Base-by-base conservation (phyloP, 2,888 invertebrate species). In the Lagria hirta region DNA sequence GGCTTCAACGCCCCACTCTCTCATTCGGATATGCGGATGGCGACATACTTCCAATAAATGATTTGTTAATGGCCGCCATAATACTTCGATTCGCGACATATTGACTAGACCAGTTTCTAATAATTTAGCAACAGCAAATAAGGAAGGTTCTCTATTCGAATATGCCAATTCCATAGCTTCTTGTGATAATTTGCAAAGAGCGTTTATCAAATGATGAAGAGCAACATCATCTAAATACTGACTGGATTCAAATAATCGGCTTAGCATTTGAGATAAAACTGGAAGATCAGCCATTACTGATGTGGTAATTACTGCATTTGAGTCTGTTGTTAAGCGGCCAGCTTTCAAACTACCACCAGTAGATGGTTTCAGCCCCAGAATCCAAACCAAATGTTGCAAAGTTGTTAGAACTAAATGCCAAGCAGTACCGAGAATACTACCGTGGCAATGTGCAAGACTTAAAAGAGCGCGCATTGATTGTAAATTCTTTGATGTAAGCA, bases 1-100 rank as follows among this genome's bases (percentile, higher is more conserved):
- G 0, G 96, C 95, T 71, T 96, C 95, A 0, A 96, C 95, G 0
- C 97, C 97, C 96, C 96, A 98, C 69, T 95, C 95, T 20, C 98
- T 76, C 91, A 98, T 92, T 50, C 92, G 76, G 53, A 91, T 89
- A 62, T 93, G 94, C 0, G 95, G 92, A 73, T 96, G 96, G 66
- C 93, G 92, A 65, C 95, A 95, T 46, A 95, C 94, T 74, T 96
- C 95, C 27, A 97, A 71, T n/a, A 98, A 77, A 72, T 98, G 97
- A 68, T 91, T 92, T 0, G 96, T 96, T 38, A 98, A 79, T 0
- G 95, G 95, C 52, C 89, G 79, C 98, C 98, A 98, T 56, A 95
- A 80, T 0, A 96, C 90, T 70, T 95, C 92, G 24, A 97, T 89
- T 37, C 98, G 77, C 29, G 87, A 83, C 77, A 98, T 81, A 72